Evolutionary conservation across 1,140 invertebrate species (phyloP), one percentile per base, ranked within the genome.

Genomic region (Tyrophagus putrescentiae): DNA sequence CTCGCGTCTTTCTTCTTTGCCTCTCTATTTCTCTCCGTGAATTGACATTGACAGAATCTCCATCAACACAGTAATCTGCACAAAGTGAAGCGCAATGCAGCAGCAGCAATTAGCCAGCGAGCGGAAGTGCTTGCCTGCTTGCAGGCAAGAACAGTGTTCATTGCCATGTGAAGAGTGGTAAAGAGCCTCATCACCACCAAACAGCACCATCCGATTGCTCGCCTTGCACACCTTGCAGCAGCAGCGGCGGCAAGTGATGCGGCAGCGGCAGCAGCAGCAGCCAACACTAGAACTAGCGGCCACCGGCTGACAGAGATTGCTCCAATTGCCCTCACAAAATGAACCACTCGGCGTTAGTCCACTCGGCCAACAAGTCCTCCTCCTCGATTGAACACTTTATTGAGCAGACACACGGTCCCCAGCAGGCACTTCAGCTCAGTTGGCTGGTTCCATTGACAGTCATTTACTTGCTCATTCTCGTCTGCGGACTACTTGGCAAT

Each of bases 401-500:
- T 1, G 60, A 65, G 13, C 27, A 45, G 9, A 63, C 65, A 34
- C 62, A 73, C 7, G 72, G 73, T 1, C 71, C 72, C 1, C 68
- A 70, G 57, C 68, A 66, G 13, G 61, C 62, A 13, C 60, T 74
- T 25, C 65, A 69, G 7, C 61, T 67, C 23, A 53, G 64, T 13
- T 66, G 66, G 33, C 64, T 75, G 13, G 68, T 77, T 6, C 71
- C 74, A 16, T 66, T 79, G 23, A 75, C 76, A 0, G 56, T 73
- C 1, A 60, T 67, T 2, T 76, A 76, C 57, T 59, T 67, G 2
- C 52, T 77, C 33, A 77, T 79, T 28, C 75, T 80, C 61, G 65
- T 78, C 1, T 70, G 72, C 0, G 79, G 79, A 4, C 63, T 78
- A 0, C 63, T 80, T 11, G 79, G 79, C 25, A 81, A 81, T 57